Base-by-base conservation (phyloP, 1,140 invertebrate genomes). In the Limonius californicus region DNA sequence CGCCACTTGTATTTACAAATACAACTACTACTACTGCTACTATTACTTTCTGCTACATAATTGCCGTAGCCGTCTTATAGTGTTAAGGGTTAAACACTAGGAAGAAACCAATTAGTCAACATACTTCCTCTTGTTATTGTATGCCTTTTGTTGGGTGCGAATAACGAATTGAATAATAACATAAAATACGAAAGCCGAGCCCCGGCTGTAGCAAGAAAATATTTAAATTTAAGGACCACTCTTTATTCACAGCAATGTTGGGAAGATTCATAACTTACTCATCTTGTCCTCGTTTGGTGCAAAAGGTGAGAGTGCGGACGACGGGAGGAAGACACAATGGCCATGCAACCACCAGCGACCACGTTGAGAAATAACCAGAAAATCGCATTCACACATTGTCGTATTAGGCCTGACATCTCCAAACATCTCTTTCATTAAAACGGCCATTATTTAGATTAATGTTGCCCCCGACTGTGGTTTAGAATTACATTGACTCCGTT, bases 341-440 rank as follows among this genome's bases (percentile, higher is more conserved):
- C 12, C 6, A 11, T 39, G 7, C 11, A 39, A 14, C 20, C 68
- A 66, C 67, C 66, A 66, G 65, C 66, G 39, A 50, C 45, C 62
- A 57, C 59, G 63, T 68, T 67, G 68, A 69, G 70, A 71, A 70
- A 70, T 71, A 67, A 72, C 70, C 70, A 70, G 72, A 74, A 75
- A 73, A 72, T 69, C 66, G 70, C 56, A 72, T 75, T 75, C 73
- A 73, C 73, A 75, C 73, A 73, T 75, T 74, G 73, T 75, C 72
- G 67, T 72, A 75, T 72, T 72, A 75, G 71, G 70, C 65, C 70
- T 74, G 73, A 75, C 73, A 75, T 70, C 67, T 73, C 73, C 73
- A 74, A 74, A 75, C 73, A 75, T 75, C 72, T 74, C 73, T 70
- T 74, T 75, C 72, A 73, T 72, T 72, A 68, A 68, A 66, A 64